A percentile compares a stretch with the other conserved stretches of the same genome.
Evolutionary conservation across 2,797 vertebrate genomes (phyloP).

Genomic region (Acomys russatus): DNA sequence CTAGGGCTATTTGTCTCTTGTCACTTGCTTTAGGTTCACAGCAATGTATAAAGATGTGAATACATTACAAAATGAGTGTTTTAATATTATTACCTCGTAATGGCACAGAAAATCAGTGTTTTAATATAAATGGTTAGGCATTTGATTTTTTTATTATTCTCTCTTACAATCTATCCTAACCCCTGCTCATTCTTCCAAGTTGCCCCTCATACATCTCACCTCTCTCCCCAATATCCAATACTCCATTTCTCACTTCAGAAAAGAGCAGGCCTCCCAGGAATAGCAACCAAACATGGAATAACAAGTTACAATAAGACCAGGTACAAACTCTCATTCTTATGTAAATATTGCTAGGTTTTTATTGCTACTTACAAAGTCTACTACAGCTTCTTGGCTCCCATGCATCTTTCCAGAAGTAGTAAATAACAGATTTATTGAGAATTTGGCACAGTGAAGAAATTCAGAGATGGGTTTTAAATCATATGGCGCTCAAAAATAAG

Average conservation of each 20-base stretch:
- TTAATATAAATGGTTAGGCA: constrained; percentile 61
- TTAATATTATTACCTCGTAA: constrained; percentile 52
- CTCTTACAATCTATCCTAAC: background rate
- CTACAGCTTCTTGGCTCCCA: constrained; percentile 57
- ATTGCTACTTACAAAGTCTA: constrained; percentile 69
- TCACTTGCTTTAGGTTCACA: constrained; percentile 62
- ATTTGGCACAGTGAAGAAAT: constrained; percentile 46
- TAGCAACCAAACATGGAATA: background rate
- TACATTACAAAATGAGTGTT: constrained; percentile 60
- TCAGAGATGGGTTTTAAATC: constrained; percentile 70
- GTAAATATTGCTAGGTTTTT: constrained; percentile 71
- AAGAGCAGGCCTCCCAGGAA: background rate
- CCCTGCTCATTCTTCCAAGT: too few species aligned
- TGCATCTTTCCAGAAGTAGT: constrained; percentile 67
- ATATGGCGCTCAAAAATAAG: constrained; percentile 66
- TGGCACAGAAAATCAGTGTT: constrained; percentile 44
- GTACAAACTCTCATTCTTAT: constrained; percentile 24
- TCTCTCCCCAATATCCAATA: background rate
- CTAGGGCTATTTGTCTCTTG: constrained; percentile 68
- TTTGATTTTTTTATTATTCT: background rate
- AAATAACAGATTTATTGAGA: constrained; percentile 79
- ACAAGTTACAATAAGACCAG: background rate
- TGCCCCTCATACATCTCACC: too few species aligned
- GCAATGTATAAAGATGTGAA: constrained; percentile 13
- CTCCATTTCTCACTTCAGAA: background rate